A percentile compares a stretch with the other conserved stretches of the same genome.
These are phyloP conservation scores for Sphaeramia orbicularis DNA, from an alignment of 2,797 vertebrate genomes.

Conservation along the genomic window DNA sequence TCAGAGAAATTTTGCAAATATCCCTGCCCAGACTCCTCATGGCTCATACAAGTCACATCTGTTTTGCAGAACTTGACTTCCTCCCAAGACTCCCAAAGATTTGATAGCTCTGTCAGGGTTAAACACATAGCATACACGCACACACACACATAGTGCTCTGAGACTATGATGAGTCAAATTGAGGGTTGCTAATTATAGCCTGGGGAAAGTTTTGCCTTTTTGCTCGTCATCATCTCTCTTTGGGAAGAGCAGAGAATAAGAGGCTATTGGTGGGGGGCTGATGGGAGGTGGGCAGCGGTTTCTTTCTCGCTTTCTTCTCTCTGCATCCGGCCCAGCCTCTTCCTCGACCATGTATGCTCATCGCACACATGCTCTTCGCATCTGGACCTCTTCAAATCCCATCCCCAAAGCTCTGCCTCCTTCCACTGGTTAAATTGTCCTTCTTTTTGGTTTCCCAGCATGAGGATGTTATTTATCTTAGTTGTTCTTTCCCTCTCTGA, in stretches of 20 bases:
- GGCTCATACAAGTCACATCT: constrained; percentile 63
- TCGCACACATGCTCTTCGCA: constrained; percentile 37
- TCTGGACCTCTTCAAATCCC: constrained; percentile 54
- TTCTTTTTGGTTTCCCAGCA: constrained; percentile 14
- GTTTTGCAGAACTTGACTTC: constrained; percentile 56
- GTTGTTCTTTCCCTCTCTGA: neutral
- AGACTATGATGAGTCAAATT: constrained; percentile 72
- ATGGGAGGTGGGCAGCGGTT: constrained; percentile 41
- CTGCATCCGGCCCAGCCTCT: constrained; percentile 61
- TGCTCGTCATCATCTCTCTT: constrained; percentile 62
- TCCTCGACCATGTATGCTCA: constrained; percentile 27
- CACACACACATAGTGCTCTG: constrained; percentile 24
- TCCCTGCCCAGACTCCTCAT: constrained; percentile 9
- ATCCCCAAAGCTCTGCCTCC: constrained; percentile 12
- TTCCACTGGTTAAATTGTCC: constrained; percentile 22
- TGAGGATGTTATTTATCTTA: constrained; percentile 10
- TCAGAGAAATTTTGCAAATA: neutral
- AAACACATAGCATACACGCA: constrained; percentile 49
- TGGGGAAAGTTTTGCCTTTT: constrained; percentile 60
- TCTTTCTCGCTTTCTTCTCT: constrained; percentile 35
- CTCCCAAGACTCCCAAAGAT: constrained; percentile 51
- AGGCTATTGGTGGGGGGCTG: constrained; percentile 36
- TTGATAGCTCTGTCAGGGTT: constrained; percentile 63
- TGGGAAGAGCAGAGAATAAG: constrained; percentile 55
- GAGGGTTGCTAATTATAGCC: constrained; percentile 81